phyloP scores from a whole-genome alignment of 2,797 vertebrate species.

The Kryptopterus vitreolus region DNA sequence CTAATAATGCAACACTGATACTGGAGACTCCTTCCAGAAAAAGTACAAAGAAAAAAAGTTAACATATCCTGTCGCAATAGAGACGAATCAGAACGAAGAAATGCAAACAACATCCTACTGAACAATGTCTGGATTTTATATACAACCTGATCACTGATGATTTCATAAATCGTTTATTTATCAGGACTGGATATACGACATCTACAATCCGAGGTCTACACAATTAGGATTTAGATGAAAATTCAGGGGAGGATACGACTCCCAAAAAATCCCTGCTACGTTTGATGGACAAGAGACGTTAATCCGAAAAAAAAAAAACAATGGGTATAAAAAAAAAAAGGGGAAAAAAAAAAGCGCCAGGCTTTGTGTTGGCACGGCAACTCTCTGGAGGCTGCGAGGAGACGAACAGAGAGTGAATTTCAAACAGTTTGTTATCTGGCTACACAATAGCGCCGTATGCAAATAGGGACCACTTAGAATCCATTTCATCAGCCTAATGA shows the following conservation, averaged over 20 bases:
- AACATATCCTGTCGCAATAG: neutral
- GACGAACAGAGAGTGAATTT: slow-evolving; percentile 62
- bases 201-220: too few species aligned
- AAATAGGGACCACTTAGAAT: slow-evolving; percentile 70
- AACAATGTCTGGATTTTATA: too few species aligned
- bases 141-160: neutral
- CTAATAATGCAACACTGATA: neutral
- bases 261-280: slow-evolving; percentile 24
- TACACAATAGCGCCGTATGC: slow-evolving; percentile 64
- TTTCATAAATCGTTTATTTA: neutral
- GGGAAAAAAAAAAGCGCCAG: neutral
- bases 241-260: neutral
- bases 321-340: slow-evolving; percentile 7
- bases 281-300: slow-evolving; percentile 49
- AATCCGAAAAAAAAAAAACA: slow-evolving; percentile 46
- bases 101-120: neutral
- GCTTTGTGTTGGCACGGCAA: slow-evolving; percentile 40
- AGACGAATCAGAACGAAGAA: fast-evolving
- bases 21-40: neutral
- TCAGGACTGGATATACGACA: too few species aligned
- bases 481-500: slow-evolving; percentile 72
- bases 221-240: neutral
- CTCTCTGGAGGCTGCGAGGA: slow-evolving; percentile 47
- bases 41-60: too few species aligned
- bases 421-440: slow-evolving; percentile 56